phyloP scores from a whole-genome alignment of 2,888 invertebrate genomes.

The Tinea semifulvella region DNA sequence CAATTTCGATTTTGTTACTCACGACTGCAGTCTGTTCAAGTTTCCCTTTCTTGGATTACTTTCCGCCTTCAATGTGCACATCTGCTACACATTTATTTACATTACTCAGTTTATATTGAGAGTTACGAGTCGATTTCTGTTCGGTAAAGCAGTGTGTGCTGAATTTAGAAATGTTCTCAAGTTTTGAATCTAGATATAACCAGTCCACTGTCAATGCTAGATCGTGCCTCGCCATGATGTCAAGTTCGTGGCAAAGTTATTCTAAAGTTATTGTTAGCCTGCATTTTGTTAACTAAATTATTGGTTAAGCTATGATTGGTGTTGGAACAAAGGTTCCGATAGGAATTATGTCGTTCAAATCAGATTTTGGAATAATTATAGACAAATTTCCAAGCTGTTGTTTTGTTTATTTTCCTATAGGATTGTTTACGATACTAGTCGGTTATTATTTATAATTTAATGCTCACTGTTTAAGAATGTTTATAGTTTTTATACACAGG shows the following conservation, averaged over 20 bases:
- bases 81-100: conserved; percentile 3
- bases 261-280: neutral
- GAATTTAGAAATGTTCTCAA: neutral
- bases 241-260: conserved; percentile 14
- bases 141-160: neutral
- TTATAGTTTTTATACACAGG: too few relatives aligned
- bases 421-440: too few relatives aligned
- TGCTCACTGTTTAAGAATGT: too few relatives aligned
- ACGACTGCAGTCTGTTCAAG: conserved; percentile 30
- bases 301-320: neutral
- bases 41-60: conserved; percentile 44
- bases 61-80: neutral
- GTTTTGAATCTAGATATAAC: conserved; percentile 8
- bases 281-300: conserved; percentile 3
- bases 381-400: too few relatives aligned
- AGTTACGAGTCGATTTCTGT: neutral
- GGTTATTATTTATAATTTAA: too few relatives aligned
- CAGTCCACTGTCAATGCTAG: conserved; percentile 41
- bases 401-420: too few relatives aligned
- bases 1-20: conserved; percentile 37
- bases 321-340: neutral
- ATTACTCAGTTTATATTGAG: neutral
- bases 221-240: conserved; percentile 16
- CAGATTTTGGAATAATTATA: neutral
- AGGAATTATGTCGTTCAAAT: neutral